Base-by-base conservation (phyloP, 2,113 vertebrate species). In the Anguilla japonica region DNA sequence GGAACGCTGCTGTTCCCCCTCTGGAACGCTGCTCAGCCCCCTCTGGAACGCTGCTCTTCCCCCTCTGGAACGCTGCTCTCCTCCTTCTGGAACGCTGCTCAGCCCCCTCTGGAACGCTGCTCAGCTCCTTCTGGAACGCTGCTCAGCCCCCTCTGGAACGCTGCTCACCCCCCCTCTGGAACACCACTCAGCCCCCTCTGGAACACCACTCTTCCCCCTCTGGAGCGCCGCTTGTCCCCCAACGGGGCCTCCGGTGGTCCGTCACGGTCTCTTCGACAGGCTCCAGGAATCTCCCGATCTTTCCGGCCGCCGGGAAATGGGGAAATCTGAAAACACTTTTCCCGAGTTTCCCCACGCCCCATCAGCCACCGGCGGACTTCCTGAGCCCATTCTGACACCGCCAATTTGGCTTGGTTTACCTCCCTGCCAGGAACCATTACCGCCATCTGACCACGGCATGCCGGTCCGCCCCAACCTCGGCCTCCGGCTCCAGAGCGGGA, bases 351-450 rank as follows among this genome's bases (percentile, higher is more conserved):
- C 71, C 63, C 84, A 78, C 84, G 79, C 79, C 83, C 79, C 82
- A 82, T 85, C 82, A 34, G 57, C 84, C 53, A 63, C 41, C 53
- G 13, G 78, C 80, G 82, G 82, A 87, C 80, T 83, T 82, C 53
- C 78, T 87, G 83, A 84, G 85, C 84, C 86, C 87, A 75, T 81
- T 80, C 84, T 87, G 87, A 89, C 86, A 88, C 85, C 57, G 83
- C 84, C 67, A 40, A 83, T 86, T 90, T 84, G 86, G 88, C 83
- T 90, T 83, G 46, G 79, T 82, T 56, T 67, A 89, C 84, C 71
- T 60, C 87, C 85, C 85, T 88, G 81, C 86, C 83, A 79, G 67
- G 34, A 41, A 22, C 60, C 67, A 85, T 56, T 43, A 84, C 87
- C 83, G 22, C 60, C n/a, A 20, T n/a, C 83, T 85, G 81, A 71